Evolutionary conservation across 2,797 vertebrate species (phyloP), one percentile per base, ranked within the genome.

Genomic region (Halcyon smyrnensis): DNA sequence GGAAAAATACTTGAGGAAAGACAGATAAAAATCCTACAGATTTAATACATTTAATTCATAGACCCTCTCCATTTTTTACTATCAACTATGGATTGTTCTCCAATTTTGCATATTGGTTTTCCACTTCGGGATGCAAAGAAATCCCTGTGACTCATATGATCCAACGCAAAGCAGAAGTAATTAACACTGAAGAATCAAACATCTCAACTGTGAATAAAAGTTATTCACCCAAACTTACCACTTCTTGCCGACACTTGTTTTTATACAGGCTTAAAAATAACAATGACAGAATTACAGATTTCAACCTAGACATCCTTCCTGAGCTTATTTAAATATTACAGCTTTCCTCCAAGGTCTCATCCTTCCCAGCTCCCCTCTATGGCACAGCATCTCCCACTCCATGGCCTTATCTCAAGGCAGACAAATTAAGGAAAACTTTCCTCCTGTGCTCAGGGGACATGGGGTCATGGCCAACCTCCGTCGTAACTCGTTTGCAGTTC

Each of bases 401-500:
- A 15, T 2, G 9, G n/a, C 39, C 27, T 59, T 46, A 51, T 73
- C 43, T 59, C 59, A 80, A 51, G 16, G 50, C 56, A 77, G 32
- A 6, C 30, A 36, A 43, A 78, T 21, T 27, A 45, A 70, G 36
- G 75, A 17, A 63, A 78, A 71, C 25, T 68, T 85, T 62, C 25
- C 36, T 80, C 39, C 43, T 12, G 6, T 8, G 30, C 62, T 59
- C 17, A 15, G 39, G 62, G 69, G 30, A 34, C 0, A 0, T 4
- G 2, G 41, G 46, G 53, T 68, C 3, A 1, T 6, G n/a, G 37
- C 48, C 34, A 74, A 10, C 25, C 45, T n/a, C 3, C 0, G 1
- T 43, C 1, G 6, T 69, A 51, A 62, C 56, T 89, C 46, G 13
- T 54, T 41, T 6, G 8, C 25, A 71, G 1, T 57, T 80, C 37